Conservation (phyloP, 2,113 vertebrate genomes). For the Cygnus buccinator region DNA sequence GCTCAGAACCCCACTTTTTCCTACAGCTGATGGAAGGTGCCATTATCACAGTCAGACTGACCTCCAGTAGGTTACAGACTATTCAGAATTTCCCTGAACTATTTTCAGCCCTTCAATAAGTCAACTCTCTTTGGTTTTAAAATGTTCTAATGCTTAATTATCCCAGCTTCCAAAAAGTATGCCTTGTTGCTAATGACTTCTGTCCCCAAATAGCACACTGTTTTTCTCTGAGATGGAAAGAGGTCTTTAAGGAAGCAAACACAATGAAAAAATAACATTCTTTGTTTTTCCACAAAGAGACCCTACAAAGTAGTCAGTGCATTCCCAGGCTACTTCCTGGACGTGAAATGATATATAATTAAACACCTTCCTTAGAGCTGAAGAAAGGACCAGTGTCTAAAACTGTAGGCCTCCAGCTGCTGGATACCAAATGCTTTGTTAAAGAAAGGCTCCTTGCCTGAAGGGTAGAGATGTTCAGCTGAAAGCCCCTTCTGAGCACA, state of each 20-base stretch:
- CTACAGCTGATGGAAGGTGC: neutral
- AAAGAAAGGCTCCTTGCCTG: neutral
- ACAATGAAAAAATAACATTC: neutral
- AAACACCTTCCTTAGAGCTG: neutral
- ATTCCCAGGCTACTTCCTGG: neutral
- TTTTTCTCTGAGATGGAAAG: neutral
- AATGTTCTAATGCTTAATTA: neutral
- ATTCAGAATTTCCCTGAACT: neutral
- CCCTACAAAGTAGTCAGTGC: neutral
- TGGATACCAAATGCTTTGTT: neutral
- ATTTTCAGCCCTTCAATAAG: neutral
- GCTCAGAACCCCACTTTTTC: neutral
- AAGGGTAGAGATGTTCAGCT: neutral
- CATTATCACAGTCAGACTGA: neutral
- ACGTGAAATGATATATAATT: neutral
- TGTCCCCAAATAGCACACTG: neutral
- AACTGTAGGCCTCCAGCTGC: neutral
- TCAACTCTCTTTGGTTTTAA: neutral
- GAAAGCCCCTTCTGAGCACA: neutral
- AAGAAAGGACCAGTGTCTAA: constrained; percentile 11
- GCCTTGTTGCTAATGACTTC: neutral
- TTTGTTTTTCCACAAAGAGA: neutral
- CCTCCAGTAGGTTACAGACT: neutral
- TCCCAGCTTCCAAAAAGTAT: neutral
- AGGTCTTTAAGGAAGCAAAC: neutral